Percentiles rank a stretch among this genome's conserved stretches.
Evolutionary conservation across 2,888 invertebrate genomes (phyloP).

Genomic region (Papilio gigon): DNA sequence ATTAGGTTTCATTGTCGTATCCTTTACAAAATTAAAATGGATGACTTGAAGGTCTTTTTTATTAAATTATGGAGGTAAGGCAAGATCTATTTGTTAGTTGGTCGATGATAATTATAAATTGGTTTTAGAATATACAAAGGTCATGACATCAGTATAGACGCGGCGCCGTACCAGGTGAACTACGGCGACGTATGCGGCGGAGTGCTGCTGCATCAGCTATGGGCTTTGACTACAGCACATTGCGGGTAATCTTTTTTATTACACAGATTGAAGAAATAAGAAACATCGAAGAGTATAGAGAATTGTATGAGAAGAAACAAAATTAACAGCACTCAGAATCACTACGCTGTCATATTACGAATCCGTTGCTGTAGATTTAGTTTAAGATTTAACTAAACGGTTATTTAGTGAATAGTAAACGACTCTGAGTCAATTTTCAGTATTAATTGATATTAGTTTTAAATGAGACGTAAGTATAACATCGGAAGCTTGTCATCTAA

Average conservation of each 20-base stretch:
- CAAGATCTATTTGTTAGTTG: too few relatives aligned
- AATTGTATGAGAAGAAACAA: too few relatives aligned
- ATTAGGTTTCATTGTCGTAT: too few relatives aligned
- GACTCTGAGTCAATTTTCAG: not conserved
- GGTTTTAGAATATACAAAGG: conserved; percentile 65
- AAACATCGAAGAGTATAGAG: too few relatives aligned
- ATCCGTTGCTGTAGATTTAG: not conserved
- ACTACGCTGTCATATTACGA: too few relatives aligned
- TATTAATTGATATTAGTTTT: not conserved
- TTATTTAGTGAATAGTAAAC: not conserved
- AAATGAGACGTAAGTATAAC: too few relatives aligned
- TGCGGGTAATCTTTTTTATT: conserved; percentile 66
- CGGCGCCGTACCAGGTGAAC: conserved; percentile 66
- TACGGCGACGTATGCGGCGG: conserved; percentile 71
- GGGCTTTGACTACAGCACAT: conserved; percentile 70
- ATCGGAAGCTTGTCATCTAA: not conserved
- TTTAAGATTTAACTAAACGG: not conserved
- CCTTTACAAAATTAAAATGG: too few relatives aligned
- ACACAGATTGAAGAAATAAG: too few relatives aligned
- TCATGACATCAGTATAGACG: conserved; percentile 54
- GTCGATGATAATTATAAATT: too few relatives aligned
- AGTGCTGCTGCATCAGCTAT: conserved; percentile 59
- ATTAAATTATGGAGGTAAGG: too few relatives aligned
- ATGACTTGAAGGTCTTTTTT: too few relatives aligned
- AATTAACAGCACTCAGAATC: not conserved